phyloP scores from a whole-genome alignment of 1,140 invertebrate species.

The Eulimnadia texana region DNA sequence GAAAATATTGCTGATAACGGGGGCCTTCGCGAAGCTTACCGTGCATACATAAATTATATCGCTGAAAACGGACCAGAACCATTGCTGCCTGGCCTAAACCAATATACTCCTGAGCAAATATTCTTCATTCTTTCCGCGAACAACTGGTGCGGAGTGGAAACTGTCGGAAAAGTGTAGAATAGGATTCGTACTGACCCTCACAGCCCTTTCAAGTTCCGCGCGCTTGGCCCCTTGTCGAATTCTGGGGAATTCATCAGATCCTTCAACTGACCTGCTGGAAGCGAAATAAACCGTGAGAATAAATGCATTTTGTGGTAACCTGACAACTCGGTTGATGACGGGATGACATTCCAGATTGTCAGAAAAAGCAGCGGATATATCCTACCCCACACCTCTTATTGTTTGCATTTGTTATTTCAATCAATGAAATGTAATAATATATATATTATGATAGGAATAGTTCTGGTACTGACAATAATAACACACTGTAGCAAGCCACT shows the following conservation, averaged over 20 bases:
- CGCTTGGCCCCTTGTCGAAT: slow-evolving; percentile 39
- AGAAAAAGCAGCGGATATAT: too few species aligned
- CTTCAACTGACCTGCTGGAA: slow-evolving; percentile 33
- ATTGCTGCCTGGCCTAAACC: slow-evolving; percentile 56
- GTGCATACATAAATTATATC: slow-evolving; percentile 58
- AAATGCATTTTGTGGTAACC: slow-evolving; percentile 26
- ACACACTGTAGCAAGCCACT: too few species aligned
- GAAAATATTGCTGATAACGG: slow-evolving; percentile 88
- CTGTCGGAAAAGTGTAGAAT: slow-evolving; percentile 12
- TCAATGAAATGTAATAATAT: too few species aligned
- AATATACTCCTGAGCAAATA: slow-evolving; percentile 61
- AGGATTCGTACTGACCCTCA: slow-evolving; percentile 21
- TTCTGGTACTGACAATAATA: too few species aligned
- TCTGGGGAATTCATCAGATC: slow-evolving; percentile 35
- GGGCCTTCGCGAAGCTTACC: slow-evolving; percentile 74
- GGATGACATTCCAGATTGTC: too few species aligned
- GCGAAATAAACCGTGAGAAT: slow-evolving; percentile 23
- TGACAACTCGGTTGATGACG: too few species aligned
- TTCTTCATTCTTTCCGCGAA: slow-evolving; percentile 81
- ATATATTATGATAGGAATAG: too few species aligned
- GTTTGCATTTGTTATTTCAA: too few species aligned
- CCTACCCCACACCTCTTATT: too few species aligned
- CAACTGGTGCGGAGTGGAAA: slow-evolving; percentile 31
- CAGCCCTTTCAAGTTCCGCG: slow-evolving; percentile 31
- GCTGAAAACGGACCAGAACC: slow-evolving; percentile 44